Percentiles rank a stretch among this genome's conserved stretches.
Conservation (phyloP, 1,140 invertebrate genomes). For the Drosophila nigrodunni region DNA sequence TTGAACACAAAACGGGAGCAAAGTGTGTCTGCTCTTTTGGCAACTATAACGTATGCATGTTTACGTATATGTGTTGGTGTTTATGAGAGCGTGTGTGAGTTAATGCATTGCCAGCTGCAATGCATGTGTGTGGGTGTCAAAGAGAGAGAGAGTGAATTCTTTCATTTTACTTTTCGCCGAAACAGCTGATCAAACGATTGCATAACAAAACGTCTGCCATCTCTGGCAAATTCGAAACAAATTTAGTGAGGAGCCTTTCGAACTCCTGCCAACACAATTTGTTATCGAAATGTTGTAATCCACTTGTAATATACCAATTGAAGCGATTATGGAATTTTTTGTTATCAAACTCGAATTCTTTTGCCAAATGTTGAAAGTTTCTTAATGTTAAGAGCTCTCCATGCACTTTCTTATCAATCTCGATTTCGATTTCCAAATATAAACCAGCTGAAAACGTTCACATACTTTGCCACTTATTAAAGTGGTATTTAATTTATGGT, state of each 20-base stretch:
- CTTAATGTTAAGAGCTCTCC: no score
- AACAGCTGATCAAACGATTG: conserved; percentile 45
- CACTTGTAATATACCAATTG: no score
- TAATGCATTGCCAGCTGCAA: background rate
- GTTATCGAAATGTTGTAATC: no score
- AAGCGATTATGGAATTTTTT: background rate
- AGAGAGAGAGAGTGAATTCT: conserved; percentile 1
- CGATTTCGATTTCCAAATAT: background rate
- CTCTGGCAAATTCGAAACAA: no score
- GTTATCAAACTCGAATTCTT: conserved; percentile 10
- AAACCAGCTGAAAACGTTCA: no score
- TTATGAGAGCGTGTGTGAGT: background rate
- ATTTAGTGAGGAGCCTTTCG: background rate
- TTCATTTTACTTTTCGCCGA: background rate
- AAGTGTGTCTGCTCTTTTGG: conserved; percentile 44
- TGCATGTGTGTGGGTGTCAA: background rate
- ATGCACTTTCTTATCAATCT: conserved; percentile 14
- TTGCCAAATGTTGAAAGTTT: no score
- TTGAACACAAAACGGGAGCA: conserved; percentile 12
- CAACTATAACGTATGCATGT: conserved; percentile 6
- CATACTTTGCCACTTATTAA: background rate
- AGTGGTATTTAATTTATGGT: conserved; percentile 25
- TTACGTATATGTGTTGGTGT: background rate
- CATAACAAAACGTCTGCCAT: conserved; percentile 22
- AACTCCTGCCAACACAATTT: background rate